Conservation (phyloP, 2,113 vertebrate species). For the Antigone vipio region DNA sequence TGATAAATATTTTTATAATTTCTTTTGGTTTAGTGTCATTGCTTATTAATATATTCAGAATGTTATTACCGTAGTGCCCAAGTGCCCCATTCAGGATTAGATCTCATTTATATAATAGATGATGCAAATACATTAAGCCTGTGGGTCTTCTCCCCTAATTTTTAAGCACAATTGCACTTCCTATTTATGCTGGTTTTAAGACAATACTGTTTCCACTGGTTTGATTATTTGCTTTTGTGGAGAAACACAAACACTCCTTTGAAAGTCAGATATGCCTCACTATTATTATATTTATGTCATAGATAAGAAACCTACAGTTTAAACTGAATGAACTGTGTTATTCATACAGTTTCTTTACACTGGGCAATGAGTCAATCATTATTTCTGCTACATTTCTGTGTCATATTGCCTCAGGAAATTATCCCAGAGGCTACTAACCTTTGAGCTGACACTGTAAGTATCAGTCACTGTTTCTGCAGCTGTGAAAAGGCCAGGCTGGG, state of each 20-base stretch:
- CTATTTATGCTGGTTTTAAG: neutral
- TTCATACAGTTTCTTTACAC: constrained; percentile 16
- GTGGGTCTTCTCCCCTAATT: neutral
- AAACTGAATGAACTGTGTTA: constrained; percentile 47
- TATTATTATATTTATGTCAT: neutral
- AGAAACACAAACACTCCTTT: neutral
- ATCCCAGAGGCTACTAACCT: constrained; percentile 28
- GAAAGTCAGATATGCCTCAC: neutral
- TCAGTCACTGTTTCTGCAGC: constrained; percentile 11
- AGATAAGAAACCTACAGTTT: neutral
- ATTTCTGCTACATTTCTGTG: constrained; percentile 41
- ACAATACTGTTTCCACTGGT: neutral
- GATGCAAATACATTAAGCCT: neutral
- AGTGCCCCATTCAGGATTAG: neutral
- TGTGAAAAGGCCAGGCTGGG: constrained; percentile 17
- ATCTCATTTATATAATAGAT: neutral
- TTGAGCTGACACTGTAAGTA: neutral
- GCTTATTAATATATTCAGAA: neutral
- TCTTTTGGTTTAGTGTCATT: neutral
- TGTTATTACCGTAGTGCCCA: neutral
- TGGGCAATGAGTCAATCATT: constrained; percentile 24
- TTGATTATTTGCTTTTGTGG: neutral
- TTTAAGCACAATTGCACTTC: neutral
- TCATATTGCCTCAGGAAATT: constrained; percentile 23
- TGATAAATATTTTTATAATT: neutral